Base-by-base conservation (phyloP, 2,113 vertebrate species). In the Coturnix japonica region DNA sequence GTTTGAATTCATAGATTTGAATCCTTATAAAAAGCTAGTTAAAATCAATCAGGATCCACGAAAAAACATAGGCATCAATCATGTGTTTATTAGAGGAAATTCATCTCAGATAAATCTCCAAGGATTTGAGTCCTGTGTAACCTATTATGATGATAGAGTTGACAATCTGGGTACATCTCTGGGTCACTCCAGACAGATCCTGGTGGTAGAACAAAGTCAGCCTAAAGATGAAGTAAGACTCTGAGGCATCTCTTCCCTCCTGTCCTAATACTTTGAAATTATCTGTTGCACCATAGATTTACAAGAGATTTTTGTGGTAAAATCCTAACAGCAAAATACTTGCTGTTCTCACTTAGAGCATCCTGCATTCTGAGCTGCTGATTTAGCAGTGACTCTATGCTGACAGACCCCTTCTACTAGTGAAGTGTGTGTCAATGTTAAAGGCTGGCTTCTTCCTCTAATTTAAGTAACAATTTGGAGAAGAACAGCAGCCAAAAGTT, bases 1-100 rank as follows among this genome's bases (percentile, higher is more conserved):
- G 79, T 65, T 43, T 39, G 43, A 63, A 33, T 91, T 92, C 67
- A 26, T 77, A 46, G 25, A 35, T 88, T 90, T 76, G 39, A 28
- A 28, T 37, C 13, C 18, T 82, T 79, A 71, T 56, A 33, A 18
- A 82, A 80, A 92, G 14, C 51, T 60, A 51, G 49, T 80, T 82
- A 66, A 93, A 93, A 70, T 90, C 82, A 64, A 64, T 77, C 79
- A 51, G 47, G 87, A 73, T 83, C 46, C 18, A 71, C 85, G 51
- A 85, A 77, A 64, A 70, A 59, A 15, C 18, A 80, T 93, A 17
- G 51, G 20, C n/a, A 59, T 92, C 85, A 87, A 92, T 93, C 39
- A 61, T 37, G 20, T 69, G 60, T 31, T 87, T 69, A 56, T 77
- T 87, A 80, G 60, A 80, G 64, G 77, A 61, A 23, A 12, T n/a